These are phyloP conservation scores for Elymnias hypermnestra DNA, from an alignment of 1,140 invertebrate genomes.

Conservation along the genomic window DNA sequence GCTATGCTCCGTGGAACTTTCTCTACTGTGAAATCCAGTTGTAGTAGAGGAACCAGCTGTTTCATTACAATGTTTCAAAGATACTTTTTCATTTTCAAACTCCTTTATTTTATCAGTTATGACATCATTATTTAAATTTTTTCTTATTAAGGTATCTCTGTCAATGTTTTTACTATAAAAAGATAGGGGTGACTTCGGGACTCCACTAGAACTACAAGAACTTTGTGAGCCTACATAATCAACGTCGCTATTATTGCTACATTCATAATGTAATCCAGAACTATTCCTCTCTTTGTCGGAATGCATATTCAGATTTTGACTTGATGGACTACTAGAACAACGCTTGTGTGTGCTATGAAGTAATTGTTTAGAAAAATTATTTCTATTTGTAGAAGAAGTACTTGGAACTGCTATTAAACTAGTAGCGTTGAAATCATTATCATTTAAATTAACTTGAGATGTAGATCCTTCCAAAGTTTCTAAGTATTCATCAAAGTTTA, in stretches of 20 bases:
- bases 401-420: conserved; percentile 4
- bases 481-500: conserved; percentile 79
- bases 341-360: conserved; percentile 33
- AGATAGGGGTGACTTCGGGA: conserved; percentile 58
- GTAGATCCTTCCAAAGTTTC: conserved; percentile 77
- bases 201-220: conserved; percentile 47
- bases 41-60: conserved; percentile 47
- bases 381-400: conserved; percentile 3
- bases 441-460: conserved; percentile 23
- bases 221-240: conserved; percentile 47
- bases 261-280: conserved; percentile 25
- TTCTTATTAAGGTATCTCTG: conserved; percentile 52
- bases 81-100: conserved; percentile 59
- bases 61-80: conserved; percentile 41
- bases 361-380: neutral
- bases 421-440: conserved; percentile 4
- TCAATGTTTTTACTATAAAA: conserved; percentile 70
- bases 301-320: conserved; percentile 24
- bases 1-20: conserved; percentile 76
- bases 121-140: conserved; percentile 60
- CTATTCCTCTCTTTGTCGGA: conserved; percentile 18
- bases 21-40: conserved; percentile 69
- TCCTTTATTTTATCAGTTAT: conserved; percentile 66
- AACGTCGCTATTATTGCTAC: conserved; percentile 33
- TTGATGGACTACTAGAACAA: conserved; percentile 49